These are phyloP conservation scores for Anguilla megastoma DNA, from an alignment of 2,797 vertebrate genomes.

Conservation along the genomic window DNA sequence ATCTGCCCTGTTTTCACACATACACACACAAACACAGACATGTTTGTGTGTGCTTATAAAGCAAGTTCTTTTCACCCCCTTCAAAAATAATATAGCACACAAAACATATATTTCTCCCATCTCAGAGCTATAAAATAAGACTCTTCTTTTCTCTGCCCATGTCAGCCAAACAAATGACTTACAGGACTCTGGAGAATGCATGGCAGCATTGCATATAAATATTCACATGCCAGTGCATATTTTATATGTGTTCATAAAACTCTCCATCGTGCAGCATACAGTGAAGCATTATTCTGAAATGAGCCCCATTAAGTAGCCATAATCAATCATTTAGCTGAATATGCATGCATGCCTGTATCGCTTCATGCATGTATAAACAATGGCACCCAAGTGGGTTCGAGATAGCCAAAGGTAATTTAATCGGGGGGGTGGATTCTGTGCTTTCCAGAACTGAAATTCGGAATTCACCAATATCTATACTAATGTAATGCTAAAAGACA, in stretches of 20 bases:
- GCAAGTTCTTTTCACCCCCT: neutral
- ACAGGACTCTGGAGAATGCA: neutral
- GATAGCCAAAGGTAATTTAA: neutral
- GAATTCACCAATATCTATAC: neutral
- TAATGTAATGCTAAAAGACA: neutral
- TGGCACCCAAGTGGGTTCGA: conserved; percentile 4
- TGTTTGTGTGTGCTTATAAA: neutral
- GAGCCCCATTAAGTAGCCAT: conserved; percentile 12
- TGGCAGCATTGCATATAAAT: conserved; percentile 4
- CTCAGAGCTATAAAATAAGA: neutral
- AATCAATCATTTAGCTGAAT: conserved; percentile 29
- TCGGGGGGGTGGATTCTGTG: neutral
- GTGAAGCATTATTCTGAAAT: conserved; percentile 18
- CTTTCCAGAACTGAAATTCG: neutral
- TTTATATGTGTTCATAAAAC: conserved; percentile 2
- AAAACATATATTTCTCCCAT: neutral
- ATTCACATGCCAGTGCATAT: neutral
- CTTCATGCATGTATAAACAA: conserved; percentile 27
- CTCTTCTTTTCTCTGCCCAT: neutral
- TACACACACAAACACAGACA: neutral
- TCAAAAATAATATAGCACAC: neutral
- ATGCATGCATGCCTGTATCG: conserved; percentile 19
- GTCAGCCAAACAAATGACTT: neutral
- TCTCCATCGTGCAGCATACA: neutral
- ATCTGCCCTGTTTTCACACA: neutral